Conservation (phyloP, 2,797 vertebrate species). For the Argyrosomus regius region DNA sequence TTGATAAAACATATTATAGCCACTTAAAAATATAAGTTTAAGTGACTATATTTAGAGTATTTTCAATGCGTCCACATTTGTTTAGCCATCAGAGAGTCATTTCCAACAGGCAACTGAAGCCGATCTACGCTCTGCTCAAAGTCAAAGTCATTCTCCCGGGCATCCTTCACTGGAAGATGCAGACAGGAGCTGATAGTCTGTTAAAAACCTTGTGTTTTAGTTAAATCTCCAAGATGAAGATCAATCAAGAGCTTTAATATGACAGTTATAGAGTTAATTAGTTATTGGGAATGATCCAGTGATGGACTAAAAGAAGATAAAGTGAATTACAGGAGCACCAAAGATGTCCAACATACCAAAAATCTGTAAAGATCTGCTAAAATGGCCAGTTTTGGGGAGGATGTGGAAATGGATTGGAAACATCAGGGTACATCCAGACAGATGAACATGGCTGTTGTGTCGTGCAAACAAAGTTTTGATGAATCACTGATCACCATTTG, state of each 20-base stretch:
- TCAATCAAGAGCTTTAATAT: not conserved
- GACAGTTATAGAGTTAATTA: not conserved
- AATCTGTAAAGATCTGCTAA: not conserved
- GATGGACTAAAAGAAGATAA: not conserved
- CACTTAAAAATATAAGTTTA: no score
- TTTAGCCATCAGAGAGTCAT: no score
- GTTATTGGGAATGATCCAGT: not conserved
- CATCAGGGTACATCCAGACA: not conserved
- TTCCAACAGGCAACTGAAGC: no score
- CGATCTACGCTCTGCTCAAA: no score
- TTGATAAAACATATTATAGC: no score
- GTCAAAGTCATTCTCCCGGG: not conserved
- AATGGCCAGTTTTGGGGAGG: not conserved
- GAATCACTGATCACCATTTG: not conserved
- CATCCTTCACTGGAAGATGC: slow-evolving; percentile 24
- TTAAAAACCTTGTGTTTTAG: not conserved
- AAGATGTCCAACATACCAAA: not conserved
- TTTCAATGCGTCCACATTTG: no score
- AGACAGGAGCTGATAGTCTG: slow-evolving; percentile 24
- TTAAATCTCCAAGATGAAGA: not conserved
- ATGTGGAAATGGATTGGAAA: not conserved
- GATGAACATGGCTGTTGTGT: not conserved
- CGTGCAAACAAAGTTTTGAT: slow-evolving; percentile 18
- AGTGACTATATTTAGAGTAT: no score
- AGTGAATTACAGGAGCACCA: not conserved